Conservation (phyloP, 2,797 vertebrate genomes). For the Cossypha caffra region DNA sequence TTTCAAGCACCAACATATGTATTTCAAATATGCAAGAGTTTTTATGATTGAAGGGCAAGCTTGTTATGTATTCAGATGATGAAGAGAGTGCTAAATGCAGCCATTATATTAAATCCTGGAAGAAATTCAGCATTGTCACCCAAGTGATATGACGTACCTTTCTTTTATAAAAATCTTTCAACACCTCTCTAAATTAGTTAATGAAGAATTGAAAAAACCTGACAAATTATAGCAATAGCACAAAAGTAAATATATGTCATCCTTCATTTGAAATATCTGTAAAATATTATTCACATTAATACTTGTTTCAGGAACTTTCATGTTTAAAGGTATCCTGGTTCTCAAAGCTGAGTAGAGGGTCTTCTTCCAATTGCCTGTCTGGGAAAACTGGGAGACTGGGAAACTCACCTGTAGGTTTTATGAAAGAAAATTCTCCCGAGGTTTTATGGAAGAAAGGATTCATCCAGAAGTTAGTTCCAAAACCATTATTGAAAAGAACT, state of each 20-base stretch:
- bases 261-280: background rate
- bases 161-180: conserved; percentile 26
- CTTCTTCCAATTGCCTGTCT: background rate
- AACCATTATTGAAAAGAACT: background rate
- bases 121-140: conserved; percentile 5
- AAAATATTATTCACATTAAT: background rate
- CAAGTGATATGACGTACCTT: background rate
- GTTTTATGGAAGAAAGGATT: background rate
- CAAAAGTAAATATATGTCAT: background rate
- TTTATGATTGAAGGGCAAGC: background rate
- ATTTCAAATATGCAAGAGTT: background rate
- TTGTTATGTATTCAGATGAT: conserved; percentile 15
- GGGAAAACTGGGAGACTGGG: background rate
- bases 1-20: background rate
- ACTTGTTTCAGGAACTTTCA: background rate
- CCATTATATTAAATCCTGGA: background rate
- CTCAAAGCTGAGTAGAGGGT: background rate
- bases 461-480: background rate
- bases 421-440: background rate
- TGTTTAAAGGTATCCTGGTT: background rate
- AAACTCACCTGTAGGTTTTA: background rate
- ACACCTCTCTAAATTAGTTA: background rate
- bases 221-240: background rate
- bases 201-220: background rate
- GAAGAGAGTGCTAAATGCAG: background rate